Evolutionary conservation across 2,113 vertebrate species (phyloP).

Genomic region (Heptranchias perlo): DNA sequence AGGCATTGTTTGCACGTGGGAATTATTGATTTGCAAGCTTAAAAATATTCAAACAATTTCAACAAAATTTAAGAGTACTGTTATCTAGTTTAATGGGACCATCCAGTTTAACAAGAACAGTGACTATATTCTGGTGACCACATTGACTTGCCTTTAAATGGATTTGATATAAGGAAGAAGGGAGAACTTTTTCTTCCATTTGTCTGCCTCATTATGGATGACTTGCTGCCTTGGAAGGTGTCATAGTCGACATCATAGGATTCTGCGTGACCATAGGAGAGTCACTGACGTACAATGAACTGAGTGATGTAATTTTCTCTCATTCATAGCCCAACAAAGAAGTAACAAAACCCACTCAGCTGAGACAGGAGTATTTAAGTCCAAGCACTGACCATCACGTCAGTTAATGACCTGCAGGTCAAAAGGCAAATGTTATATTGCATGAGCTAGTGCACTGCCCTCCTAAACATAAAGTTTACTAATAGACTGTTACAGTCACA

Average conservation of each 20-base stretch:
- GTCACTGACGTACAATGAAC: conserved; percentile 2
- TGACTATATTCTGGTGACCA: neutral
- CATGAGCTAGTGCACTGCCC: neutral
- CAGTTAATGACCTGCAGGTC: neutral
- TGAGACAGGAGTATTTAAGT: neutral
- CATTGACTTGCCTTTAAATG: neutral
- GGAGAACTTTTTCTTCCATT: neutral
- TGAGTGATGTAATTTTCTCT: neutral
- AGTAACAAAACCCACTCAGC: conserved; percentile 1
- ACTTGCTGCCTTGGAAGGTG: neutral
- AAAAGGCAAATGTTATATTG: neutral
- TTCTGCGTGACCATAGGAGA: neutral
- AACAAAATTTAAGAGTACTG: neutral
- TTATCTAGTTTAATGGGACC: neutral
- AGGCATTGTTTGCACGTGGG: neutral
- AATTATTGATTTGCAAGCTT: neutral
- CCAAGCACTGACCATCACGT: neutral
- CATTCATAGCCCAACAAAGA: conserved; percentile 7
- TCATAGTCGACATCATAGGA: neutral
- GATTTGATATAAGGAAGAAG: neutral
- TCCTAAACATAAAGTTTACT: too few relatives aligned
- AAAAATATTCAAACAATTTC: neutral
- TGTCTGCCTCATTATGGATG: conserved; percentile 1
- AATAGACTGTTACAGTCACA: neutral
- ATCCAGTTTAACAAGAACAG: neutral